Evolutionary conservation across 2,888 invertebrate genomes (phyloP), one percentile per base, ranked within the genome.

Genomic region (Polyommatus iphigenia): DNA sequence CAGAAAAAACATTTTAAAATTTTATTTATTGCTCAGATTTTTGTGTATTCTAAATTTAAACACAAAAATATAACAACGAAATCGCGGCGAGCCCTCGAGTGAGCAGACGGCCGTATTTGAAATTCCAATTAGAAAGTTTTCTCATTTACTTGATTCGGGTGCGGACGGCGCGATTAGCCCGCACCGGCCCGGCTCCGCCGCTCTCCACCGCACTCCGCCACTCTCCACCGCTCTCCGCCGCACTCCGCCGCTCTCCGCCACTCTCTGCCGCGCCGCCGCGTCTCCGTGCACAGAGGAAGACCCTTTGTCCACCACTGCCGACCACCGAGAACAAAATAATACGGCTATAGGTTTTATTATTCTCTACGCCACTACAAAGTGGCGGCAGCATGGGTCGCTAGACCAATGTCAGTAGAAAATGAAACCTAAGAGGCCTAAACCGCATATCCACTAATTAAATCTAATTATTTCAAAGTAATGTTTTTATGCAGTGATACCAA

Each of bases 81-180:
- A 87, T 88, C 89, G 89, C 89, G 88, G 91, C 90, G 88, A 88
- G 88, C 87, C 89, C 88, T 89, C 89, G 87, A 90, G 89, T 87
- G 88, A 89, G 91, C 91, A 92, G 92, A 90, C 91, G 91, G 89
- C 87, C 86, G 90, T 91, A 91, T 93, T 93, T 93, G 92, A 93
- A 93, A 90, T 93, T 93, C 92, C 93, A 93, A 93, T 93, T 93
- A 93, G 91, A 93, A 93, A 93, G 92, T 93, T 93, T 93, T 93
- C 93, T 93, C 93, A 93, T 93, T 93, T 93, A 91, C 89, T 91
- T 92, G 92, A 93, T 91, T 92, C 91, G 91, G 89, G 91, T 88
- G 92, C 87, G 85, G 91, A 90, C 91, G 87, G 88, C 87, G 90
- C 91, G 91, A 93, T 92, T 92, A 92, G 91, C 67, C 67, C 29